Conservation (phyloP, 2,797 vertebrate species). For the Anas georgica region DNA sequence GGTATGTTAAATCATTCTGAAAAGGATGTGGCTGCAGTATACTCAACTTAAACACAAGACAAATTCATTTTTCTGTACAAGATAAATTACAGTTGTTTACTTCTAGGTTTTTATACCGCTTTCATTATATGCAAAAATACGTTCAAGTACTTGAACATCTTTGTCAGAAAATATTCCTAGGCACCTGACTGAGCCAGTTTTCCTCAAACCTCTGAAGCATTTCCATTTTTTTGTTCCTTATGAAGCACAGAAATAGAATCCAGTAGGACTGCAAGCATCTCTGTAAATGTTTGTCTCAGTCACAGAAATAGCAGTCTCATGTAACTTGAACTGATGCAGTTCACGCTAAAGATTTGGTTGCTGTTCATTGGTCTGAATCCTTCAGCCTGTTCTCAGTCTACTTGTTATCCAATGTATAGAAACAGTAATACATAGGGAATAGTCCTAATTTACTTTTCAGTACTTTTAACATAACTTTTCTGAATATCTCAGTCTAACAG, state of each 20-base stretch:
- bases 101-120: neutral
- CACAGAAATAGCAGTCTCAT: neutral
- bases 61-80: neutral
- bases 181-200: neutral
- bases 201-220: neutral
- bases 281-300: rapidly evolving
- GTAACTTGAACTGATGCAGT: rapidly evolving
- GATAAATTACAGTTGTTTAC: neutral
- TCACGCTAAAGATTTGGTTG: neutral
- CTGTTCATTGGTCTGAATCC: neutral
- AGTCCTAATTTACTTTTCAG: neutral
- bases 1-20: neutral
- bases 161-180: neutral
- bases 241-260: neutral
- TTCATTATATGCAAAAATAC: neutral
- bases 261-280: neutral
- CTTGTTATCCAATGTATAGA: neutral
- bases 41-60: neutral
- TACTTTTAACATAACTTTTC: neutral
- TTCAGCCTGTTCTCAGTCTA: neutral
- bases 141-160: neutral
- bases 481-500: neutral
- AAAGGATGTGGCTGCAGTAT: conserved; percentile 3
- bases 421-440: neutral
- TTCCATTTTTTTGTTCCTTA: neutral